Conservation (phyloP, 2,888 invertebrate species). For the Pardosa pseudoannulata region DNA sequence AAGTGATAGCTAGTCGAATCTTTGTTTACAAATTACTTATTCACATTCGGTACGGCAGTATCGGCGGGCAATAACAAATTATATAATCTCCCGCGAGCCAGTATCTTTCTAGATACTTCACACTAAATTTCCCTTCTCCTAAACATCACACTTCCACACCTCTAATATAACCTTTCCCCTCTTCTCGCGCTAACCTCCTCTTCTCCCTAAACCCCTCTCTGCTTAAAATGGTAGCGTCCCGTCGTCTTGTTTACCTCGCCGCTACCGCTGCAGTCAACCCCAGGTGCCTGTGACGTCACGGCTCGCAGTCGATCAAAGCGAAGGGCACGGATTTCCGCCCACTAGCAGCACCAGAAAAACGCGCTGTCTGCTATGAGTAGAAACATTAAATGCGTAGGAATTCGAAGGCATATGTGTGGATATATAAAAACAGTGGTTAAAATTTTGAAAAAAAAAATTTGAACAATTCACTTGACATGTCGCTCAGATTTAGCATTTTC, state of each 20-base stretch:
- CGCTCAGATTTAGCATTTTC: too few species aligned
- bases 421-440: background rate
- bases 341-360: conserved; percentile 17
- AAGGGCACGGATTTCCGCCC: conserved; percentile 55
- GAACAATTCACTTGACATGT: too few species aligned
- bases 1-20: too few species aligned
- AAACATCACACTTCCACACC: too few species aligned
- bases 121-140: too few species aligned
- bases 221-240: conserved; percentile 52
- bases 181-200: background rate
- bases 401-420: background rate
- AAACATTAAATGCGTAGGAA: conserved; percentile 8
- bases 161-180: background rate
- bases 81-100: too few species aligned
- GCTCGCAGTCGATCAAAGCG: conserved; percentile 39
- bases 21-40: too few species aligned
- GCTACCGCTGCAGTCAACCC: conserved; percentile 31
- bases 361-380: background rate
- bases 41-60: too few species aligned
- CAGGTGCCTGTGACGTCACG: conserved; percentile 54
- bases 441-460: too few species aligned
- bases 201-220: conserved; percentile 31
- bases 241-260: conserved; percentile 68
- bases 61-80: too few species aligned
- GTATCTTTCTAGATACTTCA: too few species aligned